These are phyloP conservation scores for Ophraella communa DNA, from an alignment of 2,888 invertebrate species.

Conservation along the genomic window DNA sequence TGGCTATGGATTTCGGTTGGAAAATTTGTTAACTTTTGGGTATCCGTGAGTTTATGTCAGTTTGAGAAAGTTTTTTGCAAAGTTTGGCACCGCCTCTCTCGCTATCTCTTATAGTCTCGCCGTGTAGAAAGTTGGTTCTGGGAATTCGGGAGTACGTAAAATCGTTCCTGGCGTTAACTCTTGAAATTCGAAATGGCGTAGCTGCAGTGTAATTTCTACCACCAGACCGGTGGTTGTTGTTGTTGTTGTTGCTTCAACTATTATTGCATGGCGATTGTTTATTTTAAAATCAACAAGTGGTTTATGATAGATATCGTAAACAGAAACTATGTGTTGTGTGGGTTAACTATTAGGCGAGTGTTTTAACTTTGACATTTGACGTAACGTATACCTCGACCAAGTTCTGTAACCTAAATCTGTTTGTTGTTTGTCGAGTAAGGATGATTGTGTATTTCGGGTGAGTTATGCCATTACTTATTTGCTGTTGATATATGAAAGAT, in stretches of 20 bases:
- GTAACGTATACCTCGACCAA: not conserved
- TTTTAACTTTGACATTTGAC: not conserved
- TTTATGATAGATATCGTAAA: not conserved
- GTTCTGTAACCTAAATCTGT: not conserved
- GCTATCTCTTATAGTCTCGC: too few relatives aligned
- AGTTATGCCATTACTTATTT: too few relatives aligned
- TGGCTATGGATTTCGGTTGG: too few relatives aligned
- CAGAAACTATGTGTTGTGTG: not conserved
- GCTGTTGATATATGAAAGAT: too few relatives aligned
- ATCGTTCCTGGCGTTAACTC: too few relatives aligned
- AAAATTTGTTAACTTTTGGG: conserved; percentile 37
- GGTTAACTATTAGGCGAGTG: too few relatives aligned
- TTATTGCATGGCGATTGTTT: not conserved
- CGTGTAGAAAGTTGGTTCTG: conserved; percentile 52
- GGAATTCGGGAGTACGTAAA: conserved; percentile 50
- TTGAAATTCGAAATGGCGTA: conserved; percentile 24
- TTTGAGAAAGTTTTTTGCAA: conserved; percentile 56
- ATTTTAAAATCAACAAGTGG: conserved; percentile 3
- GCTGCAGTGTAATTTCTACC: conserved; percentile 19
- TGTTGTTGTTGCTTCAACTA: not conserved
- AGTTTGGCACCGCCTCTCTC: conserved; percentile 52
- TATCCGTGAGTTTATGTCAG: conserved; percentile 57
- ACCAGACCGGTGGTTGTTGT: conserved; percentile 7
- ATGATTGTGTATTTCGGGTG: not conserved
- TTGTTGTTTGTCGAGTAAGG: not conserved